These are phyloP conservation scores for Phrynosoma blainvillii DNA, from an alignment of 2,113 vertebrate genomes.

Conservation along the genomic window DNA sequence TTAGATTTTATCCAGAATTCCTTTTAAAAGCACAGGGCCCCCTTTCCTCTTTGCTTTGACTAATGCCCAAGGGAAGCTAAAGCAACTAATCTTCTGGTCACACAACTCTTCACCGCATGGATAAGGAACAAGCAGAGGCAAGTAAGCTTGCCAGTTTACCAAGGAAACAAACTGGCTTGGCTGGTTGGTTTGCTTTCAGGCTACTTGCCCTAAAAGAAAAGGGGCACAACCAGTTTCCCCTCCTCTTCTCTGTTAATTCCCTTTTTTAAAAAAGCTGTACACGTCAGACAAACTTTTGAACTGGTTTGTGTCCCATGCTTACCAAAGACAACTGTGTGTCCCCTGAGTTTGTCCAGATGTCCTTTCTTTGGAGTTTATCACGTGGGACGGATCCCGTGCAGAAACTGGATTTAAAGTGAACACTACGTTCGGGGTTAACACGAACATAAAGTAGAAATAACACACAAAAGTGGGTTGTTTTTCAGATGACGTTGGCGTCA, in stretches of 20 bases:
- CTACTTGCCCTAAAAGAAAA: not conserved
- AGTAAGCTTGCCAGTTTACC: not conserved
- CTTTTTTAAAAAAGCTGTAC: not conserved
- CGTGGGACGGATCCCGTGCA: no score
- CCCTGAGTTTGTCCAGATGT: no score
- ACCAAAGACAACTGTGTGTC: not conserved
- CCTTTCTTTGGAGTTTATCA: no score
- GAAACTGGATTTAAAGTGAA: no score
- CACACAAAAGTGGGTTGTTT: no score
- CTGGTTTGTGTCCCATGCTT: not conserved
- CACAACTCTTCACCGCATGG: not conserved
- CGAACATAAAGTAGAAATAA: no score
- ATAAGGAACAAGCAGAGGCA: conserved; percentile 4
- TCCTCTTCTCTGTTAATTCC: not conserved
- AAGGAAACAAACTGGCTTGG: not conserved
- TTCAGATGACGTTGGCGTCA: no score
- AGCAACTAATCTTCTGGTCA: not conserved
- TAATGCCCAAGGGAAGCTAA: no score
- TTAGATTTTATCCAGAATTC: not conserved
- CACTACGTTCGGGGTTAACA: no score
- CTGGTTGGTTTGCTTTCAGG: conserved; percentile 3
- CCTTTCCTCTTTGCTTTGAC: not conserved
- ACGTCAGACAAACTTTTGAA: not conserved
- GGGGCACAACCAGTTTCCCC: no score
- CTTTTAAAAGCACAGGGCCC: not conserved